Conservation (phyloP, 2,113 vertebrate genomes). For the Formicarius rufipectus region DNA sequence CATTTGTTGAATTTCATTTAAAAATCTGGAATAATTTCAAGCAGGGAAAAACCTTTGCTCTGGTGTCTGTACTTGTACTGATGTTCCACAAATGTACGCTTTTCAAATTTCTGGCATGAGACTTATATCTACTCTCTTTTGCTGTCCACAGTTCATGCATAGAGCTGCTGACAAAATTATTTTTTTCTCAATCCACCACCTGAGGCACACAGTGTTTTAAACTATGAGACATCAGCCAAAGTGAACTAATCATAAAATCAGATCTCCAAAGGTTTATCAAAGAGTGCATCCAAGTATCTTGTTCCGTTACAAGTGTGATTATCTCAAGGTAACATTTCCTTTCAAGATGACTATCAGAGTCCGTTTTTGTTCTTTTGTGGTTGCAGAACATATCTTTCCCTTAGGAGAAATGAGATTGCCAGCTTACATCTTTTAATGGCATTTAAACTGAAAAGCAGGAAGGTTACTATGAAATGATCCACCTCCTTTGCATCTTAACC, state of each 20-base stretch:
- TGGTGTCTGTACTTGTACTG: neutral
- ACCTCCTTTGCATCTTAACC: conserved; percentile 47
- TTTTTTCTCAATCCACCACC: neutral
- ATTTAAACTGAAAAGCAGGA: conserved; percentile 47
- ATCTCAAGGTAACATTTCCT: conserved; percentile 29
- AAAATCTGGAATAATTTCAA: conserved; percentile 46
- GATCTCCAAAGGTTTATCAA: conserved; percentile 26
- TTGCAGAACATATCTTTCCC: conserved; percentile 13
- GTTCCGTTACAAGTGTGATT: conserved; percentile 20
- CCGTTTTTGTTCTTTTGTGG: conserved; percentile 12
- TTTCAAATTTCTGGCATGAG: neutral
- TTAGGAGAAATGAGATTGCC: conserved; percentile 25
- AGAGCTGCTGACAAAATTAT: neutral
- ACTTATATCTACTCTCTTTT: neutral
- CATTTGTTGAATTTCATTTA: conserved; percentile 22
- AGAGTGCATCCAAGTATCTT: neutral
- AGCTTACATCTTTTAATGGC: conserved; percentile 24
- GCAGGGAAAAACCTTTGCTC: conserved; percentile 9
- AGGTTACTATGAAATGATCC: conserved; percentile 38
- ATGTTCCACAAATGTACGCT: conserved; percentile 1
- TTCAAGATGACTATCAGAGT: conserved; percentile 50
- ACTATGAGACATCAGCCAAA: neutral
- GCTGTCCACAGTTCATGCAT: neutral
- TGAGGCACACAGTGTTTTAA: neutral
- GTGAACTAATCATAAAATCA: conserved; percentile 25